Percentiles rank a stretch among this genome's conserved stretches.
Conservation (phyloP, 2,113 vertebrate genomes). For the Albula goreensis region DNA sequence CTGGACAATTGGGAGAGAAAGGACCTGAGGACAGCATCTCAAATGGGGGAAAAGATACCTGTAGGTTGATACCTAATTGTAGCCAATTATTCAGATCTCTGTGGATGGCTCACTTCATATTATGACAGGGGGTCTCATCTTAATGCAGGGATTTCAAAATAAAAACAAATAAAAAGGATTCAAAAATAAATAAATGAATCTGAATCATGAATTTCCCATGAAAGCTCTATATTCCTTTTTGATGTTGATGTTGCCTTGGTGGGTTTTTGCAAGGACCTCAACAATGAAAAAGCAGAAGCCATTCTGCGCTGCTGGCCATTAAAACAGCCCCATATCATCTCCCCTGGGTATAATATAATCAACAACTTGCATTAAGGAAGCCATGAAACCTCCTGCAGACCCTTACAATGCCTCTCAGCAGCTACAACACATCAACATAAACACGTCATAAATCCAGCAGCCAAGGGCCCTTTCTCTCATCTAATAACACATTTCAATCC, state of each 20-base stretch:
- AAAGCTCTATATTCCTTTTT: neutral
- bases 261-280: neutral
- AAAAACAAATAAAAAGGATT: neutral
- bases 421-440: neutral
- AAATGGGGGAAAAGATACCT: neutral
- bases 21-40: neutral
- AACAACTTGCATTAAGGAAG: neutral
- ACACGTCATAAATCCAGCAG: neutral
- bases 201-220: neutral
- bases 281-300: neutral
- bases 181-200: too few species aligned
- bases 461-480: too few species aligned
- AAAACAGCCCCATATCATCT: neutral
- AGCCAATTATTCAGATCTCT: neutral
- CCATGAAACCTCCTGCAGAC: neutral
- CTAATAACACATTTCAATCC: neutral
- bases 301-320: neutral
- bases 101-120: neutral
- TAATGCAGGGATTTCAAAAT: neutral
- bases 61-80: neutral
- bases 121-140: neutral
- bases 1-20: neutral
- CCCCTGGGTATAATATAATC: neutral
- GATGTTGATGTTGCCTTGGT: neutral
- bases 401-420: neutral